Evolutionary conservation across 2,888 invertebrate species (phyloP), one percentile per base, ranked within the genome.

Genomic region (Fissipunctia ypsillon): DNA sequence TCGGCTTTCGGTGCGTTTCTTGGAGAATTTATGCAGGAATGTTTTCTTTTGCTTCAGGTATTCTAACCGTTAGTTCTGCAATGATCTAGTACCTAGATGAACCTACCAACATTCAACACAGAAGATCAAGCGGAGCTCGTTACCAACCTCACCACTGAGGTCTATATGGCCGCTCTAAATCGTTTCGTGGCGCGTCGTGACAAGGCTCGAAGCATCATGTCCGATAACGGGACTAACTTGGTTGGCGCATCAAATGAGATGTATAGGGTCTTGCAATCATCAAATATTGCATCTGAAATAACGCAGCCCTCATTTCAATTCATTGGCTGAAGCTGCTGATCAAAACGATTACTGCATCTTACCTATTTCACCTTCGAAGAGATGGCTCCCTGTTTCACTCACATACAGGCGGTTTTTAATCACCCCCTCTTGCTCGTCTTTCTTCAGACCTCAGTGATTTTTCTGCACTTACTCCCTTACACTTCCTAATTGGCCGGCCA

Each of bases 301-400:
- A 31, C 2, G 4, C 22, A 22, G 64, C n/a, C n/a, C n/a, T 45
- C n/a, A n/a, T 64, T 48, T 31, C 3, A 16, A 64, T 64, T n/a
- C n/a, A 64, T 35, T n/a, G 19, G 31, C n/a, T 48, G 10, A 63
- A 64, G 48, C 64, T 16, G n/a, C 31, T 63, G n/a, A 28, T 28
- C 2, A 45, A 22, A 63, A 63, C 9, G 28, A 45, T 31, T 45
- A 45, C 22, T 63, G 43, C 14, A 2, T 35, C 1, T 63, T 9
- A 22, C 14, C 14, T 14, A 43, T 63, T 31, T 45, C 16, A 16
- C 14, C 1, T 43, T 19, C 0, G 7, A 28, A 60, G 10, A 7
- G 12, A n/a, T 38, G n/a, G 16, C 3, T 25, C 19, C 12, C 28
- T 63, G 22, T 63, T 4, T 12, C 28, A 28, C 7, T 43, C 43